Percentiles rank a stretch among this genome's conserved stretches.
phyloP scores from a whole-genome alignment of 2,888 invertebrate genomes.

The Cosmia pyralina region DNA sequence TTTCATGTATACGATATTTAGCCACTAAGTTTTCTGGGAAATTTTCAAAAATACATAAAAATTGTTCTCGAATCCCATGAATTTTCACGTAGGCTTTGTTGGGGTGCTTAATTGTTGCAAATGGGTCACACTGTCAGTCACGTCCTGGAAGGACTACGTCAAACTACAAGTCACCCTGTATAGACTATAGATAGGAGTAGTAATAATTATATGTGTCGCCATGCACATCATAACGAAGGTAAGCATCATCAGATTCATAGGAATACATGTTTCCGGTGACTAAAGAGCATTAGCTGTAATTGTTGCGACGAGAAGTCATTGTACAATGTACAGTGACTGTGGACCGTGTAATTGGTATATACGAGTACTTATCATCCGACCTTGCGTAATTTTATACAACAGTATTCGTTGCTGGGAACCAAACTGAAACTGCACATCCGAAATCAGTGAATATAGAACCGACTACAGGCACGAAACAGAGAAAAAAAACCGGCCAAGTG shows the following conservation, averaged over 20 bases:
- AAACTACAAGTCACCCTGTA: too few species aligned
- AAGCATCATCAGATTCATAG: conserved; percentile 51
- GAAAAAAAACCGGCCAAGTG: too few species aligned
- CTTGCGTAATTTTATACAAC: conserved; percentile 64
- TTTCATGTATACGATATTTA: too few species aligned
- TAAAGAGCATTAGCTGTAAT: conserved; percentile 69
- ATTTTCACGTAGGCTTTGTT: too few species aligned
- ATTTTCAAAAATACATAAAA: too few species aligned
- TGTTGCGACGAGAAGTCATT: conserved; percentile 60
- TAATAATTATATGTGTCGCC: not conserved
- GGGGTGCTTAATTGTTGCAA: too few species aligned
- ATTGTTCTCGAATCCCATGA: too few species aligned
- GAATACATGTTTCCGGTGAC: conserved; percentile 70
- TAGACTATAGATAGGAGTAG: not conserved
- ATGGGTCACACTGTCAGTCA: too few species aligned
- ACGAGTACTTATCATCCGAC: conserved; percentile 66
- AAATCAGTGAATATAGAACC: conserved; percentile 20
- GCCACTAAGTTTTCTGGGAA: too few species aligned
- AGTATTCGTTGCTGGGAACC: conserved; percentile 38
- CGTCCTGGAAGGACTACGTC: too few species aligned
- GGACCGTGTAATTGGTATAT: conserved; percentile 77
- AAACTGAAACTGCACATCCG: conserved; percentile 36
- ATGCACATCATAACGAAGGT: conserved; percentile 38
- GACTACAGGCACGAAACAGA: not conserved
- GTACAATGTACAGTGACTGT: conserved; percentile 69